Evolutionary conservation across 1,140 invertebrate genomes (phyloP), one percentile per base, ranked within the genome.

Genomic region (Bicyclus anynana): DNA sequence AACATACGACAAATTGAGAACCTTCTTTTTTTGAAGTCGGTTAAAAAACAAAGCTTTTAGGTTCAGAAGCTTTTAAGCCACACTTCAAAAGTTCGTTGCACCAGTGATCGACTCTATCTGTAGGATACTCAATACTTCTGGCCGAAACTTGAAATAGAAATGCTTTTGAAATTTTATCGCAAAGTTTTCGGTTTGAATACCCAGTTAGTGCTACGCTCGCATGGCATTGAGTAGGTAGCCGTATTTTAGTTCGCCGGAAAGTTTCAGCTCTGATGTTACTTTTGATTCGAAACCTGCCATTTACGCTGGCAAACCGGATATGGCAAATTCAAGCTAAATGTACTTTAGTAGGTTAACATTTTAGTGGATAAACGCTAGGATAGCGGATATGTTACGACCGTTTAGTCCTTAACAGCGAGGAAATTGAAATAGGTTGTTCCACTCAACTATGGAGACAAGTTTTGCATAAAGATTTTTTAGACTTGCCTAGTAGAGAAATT

Each of bases 151-250:
- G 40, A 44, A 44, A 44, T 44, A 44, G 40, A 12, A 44, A 18
- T 12, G 40, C 40, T 44, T 44, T 40, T 44, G 14, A 44, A 44
- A 44, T 44, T 40, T 40, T 40, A 21, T 44, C 40, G 12, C 17
- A 16, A 44, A 44, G 17, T 44, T 44, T 44, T 44, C 40, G 40
- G 40, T 44, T 44, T 44, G 40, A 44, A 44, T 44, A 44, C 40
- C 20, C 40, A 44, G 16, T 44, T 44, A 44, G 40, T 44, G 38
- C 38, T 42, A 12, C 16, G 40, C 16, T 44, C 18, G 17, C 40
- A 20, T 20, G 17, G 40, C 17, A 44, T 44, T 44, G 40, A 44
- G 40, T 44, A 44, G 40, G 16, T 40, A n/a, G n/a, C n/a, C n/a
- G n/a, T n/a, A 40, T 20, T 44, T 44, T 44, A 44, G 40, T 44